These are phyloP conservation scores for Blastomussa wellsi DNA, from an alignment of 92 coral and sea anemone species.

Conservation along the genomic window DNA sequence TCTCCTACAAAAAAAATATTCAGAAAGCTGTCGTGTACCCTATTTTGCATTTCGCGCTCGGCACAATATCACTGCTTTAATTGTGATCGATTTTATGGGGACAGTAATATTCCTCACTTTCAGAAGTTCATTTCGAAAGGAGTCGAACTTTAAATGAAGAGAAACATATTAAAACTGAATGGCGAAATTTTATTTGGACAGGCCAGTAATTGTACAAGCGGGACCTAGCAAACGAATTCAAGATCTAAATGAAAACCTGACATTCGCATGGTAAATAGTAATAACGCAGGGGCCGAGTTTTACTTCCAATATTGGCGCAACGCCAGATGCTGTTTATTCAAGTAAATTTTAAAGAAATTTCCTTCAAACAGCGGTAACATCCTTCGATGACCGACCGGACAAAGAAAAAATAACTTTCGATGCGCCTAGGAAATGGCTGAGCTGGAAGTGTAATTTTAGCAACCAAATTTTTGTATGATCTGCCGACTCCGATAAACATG, in stretches of 20 bases:
- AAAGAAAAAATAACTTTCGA: constrained; percentile 56
- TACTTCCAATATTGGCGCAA: constrained; percentile 75
- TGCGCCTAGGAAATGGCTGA: constrained; percentile 65
- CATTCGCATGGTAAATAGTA: constrained; percentile 66
- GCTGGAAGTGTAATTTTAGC: constrained; percentile 60
- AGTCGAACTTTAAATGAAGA: constrained; percentile 69
- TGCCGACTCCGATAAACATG: constrained; percentile 88
- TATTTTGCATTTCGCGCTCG: constrained; percentile 64
- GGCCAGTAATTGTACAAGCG: constrained; percentile 72
- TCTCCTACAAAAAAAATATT: constrained; percentile 36
- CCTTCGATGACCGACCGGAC: constrained; percentile 43
- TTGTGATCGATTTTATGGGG: constrained; percentile 54
- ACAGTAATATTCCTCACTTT: constrained; percentile 59
- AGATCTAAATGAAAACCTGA: constrained; percentile 55
- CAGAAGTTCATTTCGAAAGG: constrained; percentile 51
- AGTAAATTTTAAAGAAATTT: constrained; percentile 63
- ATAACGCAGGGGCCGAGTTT: constrained; percentile 53
- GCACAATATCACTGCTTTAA: constrained; percentile 57
- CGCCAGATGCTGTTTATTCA: constrained; percentile 85
- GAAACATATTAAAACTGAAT: constrained; percentile 76
- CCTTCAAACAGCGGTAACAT: constrained; percentile 77
- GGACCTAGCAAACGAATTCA: constrained; percentile 56
- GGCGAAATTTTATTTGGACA: constrained; percentile 77
- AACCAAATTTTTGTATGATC: constrained; percentile 65
- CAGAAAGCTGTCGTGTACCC: constrained; percentile 27